Conservation (phyloP, 2,888 invertebrate genomes). For the Conomelus anceps region DNA sequence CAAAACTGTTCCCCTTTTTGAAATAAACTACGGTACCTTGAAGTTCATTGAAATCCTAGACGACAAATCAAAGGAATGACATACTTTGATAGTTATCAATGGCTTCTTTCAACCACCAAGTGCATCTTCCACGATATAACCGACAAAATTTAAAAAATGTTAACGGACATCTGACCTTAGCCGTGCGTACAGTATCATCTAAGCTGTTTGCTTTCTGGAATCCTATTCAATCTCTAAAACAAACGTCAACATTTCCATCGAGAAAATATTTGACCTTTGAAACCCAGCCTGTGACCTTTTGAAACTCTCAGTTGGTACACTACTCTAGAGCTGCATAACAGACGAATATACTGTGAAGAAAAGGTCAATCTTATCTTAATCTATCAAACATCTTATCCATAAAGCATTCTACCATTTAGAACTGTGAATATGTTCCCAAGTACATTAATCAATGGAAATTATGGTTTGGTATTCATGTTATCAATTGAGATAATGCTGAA, state of each 20-base stretch:
- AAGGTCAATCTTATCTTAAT: not conserved
- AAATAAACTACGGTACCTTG: no score
- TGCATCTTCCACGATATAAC: no score
- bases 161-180: not conserved
- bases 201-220: not conserved
- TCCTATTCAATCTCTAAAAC: not conserved
- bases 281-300: not conserved
- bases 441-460: not conserved
- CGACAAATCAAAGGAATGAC: no score
- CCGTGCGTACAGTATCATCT: not conserved
- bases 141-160: not conserved
- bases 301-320: not conserved
- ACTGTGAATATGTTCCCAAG: not conserved
- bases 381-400: not conserved
- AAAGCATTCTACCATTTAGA: not conserved
- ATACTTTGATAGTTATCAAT: no score
- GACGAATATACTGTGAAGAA: not conserved
- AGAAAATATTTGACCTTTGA: not conserved
- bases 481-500: not conserved
- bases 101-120: no score
- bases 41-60: no score
- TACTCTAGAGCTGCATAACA: not conserved
- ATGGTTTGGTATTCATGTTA: not conserved
- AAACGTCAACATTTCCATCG: not conserved
- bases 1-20: no score